These are phyloP conservation scores for Lobophora halterata DNA, from an alignment of 2,888 invertebrate species.

Conservation along the genomic window DNA sequence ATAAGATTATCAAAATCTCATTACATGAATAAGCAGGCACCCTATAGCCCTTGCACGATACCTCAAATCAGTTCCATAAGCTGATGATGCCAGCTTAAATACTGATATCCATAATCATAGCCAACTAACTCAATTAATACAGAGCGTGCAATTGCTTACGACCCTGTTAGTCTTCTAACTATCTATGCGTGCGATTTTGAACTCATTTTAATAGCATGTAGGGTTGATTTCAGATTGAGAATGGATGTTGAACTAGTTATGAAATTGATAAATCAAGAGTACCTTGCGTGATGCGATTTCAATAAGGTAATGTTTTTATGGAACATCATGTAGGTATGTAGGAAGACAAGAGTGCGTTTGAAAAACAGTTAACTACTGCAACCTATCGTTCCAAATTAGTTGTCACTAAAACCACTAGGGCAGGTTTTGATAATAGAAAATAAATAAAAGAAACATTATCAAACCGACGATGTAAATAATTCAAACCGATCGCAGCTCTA, in stretches of 20 bases:
- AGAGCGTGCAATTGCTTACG: slow-evolving; percentile 39
- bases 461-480: no score
- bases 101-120: slow-evolving; percentile 57
- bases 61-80: slow-evolving; percentile 51
- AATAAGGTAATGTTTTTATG: slow-evolving; percentile 21
- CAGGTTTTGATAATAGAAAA: no score
- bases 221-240: slow-evolving; percentile 22
- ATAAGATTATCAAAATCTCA: slow-evolving; percentile 33
- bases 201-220: slow-evolving; percentile 8
- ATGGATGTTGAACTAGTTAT: slow-evolving; percentile 35
- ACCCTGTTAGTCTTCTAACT: slow-evolving; percentile 14
- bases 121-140: slow-evolving; percentile 61
- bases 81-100: slow-evolving; percentile 60
- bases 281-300: slow-evolving; percentile 40
- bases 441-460: no score
- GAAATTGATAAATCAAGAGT: slow-evolving; percentile 48
- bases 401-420: no score
- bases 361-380: no score
- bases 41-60: slow-evolving; percentile 35
- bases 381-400: no score
- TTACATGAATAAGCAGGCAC: slow-evolving; percentile 33
- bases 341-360: background rate
- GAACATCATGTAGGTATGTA: slow-evolving; percentile 8
- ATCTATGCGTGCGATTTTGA: slow-evolving; percentile 1
- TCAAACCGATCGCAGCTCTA: no score